Evolutionary conservation across 1,140 invertebrate species (phyloP), one percentile per base, ranked within the genome.

Genomic region (Euwallacea fornicatus): DNA sequence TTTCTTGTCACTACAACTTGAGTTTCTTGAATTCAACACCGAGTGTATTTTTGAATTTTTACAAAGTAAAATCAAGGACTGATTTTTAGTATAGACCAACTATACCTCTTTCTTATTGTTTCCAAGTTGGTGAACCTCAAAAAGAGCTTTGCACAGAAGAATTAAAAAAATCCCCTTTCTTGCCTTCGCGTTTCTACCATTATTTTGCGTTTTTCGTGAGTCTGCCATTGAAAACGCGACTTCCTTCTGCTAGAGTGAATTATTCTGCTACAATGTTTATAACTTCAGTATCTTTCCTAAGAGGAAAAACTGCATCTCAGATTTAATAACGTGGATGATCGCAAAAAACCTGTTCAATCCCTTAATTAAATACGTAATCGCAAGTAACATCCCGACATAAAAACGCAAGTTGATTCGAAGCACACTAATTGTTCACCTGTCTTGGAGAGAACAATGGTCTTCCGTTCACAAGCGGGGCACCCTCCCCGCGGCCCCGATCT

Each of bases 381-480:
- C 46, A 13, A 50, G 9, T 42, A 42, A 4, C 44, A 9, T 42
- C 60, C 43, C 46, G 67, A 69, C 67, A 69, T 69, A 69, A 69
- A 69, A 69, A 69, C 44, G 67, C 67, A 55, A 62, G 41, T 55
- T 55, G 21, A 71, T 71, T 60, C 55, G 43, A 64, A 60, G 53
- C 53, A 56, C 42, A 71, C 69, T 74, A 75, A 75, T 71, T 68
- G 69, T 74, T 76, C 74, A 75, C 74, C 74, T 76, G 76, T 76
- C 74, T 74, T 64, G 64, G 7, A 21, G 50, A 59, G 58, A 42
- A 71, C 69, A 66, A 71, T 72, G 47, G 61, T 71, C 72, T 74
- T 74, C 73, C 76, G 72, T 75, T 74, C 76, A 73, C 72, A 73
- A 66, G 70, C 73, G 59, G 8, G 47, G 58, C 56, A 68, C 63